phyloP scores from a whole-genome alignment of 2,888 invertebrate genomes.

The Gymnocheta viridis region DNA sequence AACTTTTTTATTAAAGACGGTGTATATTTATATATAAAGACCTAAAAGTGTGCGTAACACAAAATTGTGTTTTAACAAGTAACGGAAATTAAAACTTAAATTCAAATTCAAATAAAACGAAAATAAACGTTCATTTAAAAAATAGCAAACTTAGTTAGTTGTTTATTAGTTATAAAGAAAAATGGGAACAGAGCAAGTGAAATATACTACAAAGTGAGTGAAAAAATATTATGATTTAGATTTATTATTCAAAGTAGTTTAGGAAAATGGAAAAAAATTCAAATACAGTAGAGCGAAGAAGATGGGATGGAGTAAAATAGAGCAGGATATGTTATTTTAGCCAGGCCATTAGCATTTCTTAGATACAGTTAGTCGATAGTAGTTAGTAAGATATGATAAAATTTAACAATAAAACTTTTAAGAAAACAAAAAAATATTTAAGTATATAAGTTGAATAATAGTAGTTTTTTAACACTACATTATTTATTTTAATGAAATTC shows the following conservation, averaged over 20 bases:
- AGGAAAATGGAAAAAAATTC: neutral
- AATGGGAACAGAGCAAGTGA: slow-evolving; percentile 27
- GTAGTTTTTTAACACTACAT: slow-evolving; percentile 13
- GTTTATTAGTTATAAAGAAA: slow-evolving; percentile 5
- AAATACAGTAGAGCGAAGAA: neutral
- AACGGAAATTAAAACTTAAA: slow-evolving; percentile 1
- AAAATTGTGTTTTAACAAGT: neutral
- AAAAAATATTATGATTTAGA: slow-evolving; percentile 1
- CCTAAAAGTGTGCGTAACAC: slow-evolving; percentile 25
- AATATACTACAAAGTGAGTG: slow-evolving; percentile 50
- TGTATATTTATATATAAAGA: neutral
- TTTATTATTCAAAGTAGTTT: neutral
- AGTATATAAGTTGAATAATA: slow-evolving; percentile 42
- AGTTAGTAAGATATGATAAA: slow-evolving; percentile 1
- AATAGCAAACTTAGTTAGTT: neutral
- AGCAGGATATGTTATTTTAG: slow-evolving; percentile 18
- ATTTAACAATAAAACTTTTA: slow-evolving; percentile 17
- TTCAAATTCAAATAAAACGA: slow-evolving; percentile 2
- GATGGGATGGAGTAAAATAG: neutral
- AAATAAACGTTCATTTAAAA: neutral
- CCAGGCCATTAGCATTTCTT: slow-evolving; percentile 45
- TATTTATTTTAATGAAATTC: neutral
- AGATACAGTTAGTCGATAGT: slow-evolving; percentile 22
- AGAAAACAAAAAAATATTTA: slow-evolving; percentile 6
- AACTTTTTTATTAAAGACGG: neutral